Evolutionary conservation across 2,888 invertebrate species (phyloP), one percentile per base, ranked within the genome.

Genomic region (Ophonus ardosiacus): DNA sequence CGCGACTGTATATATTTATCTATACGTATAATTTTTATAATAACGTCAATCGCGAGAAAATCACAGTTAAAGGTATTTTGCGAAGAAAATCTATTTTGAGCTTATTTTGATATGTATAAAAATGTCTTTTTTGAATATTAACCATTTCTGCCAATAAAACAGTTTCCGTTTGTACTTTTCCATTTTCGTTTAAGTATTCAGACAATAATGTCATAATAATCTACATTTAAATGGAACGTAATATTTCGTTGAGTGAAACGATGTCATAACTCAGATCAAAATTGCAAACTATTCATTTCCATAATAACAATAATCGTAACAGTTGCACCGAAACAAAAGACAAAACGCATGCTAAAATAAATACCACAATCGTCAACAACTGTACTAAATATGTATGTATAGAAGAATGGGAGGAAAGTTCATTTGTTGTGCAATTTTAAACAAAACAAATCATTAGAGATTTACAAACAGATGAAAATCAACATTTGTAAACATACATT

Each of bases 401-500:
- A 10, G 24, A 38, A 68, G 68, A 68, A 68, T 68, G 15, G 21
- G 10, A 74, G 8, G 15, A 18, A 18, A 74, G 71, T 43, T 74
- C 71, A 43, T 74, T 74, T 51, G 43, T 74, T 43, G 40, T 8
- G 43, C 71, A 74, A 74, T 74, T 74, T 74, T 18, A 51, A 74
- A 74, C 71, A 74, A 74, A 74, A 74, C 51, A 74, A 68, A 68
- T 74, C 43, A 74, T 74, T 74, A 74, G 43, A 74, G 71, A 43
- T 74, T 68, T 74, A 18, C 71, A 43, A 74, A 74, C 71, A 74
- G 43, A 74, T 74, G 71, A 74, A 74, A 74, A 74, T 74, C 71
- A 74, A 74, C 71, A 74, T 74, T 51, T 74, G 71, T 43, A 74
- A 74, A 74, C 71, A 74, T 43, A 74, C 43, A 74, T 17, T 74